Evolutionary conservation across 2,797 vertebrate species (phyloP).

Genomic region (Sebastes reedi): DNA sequence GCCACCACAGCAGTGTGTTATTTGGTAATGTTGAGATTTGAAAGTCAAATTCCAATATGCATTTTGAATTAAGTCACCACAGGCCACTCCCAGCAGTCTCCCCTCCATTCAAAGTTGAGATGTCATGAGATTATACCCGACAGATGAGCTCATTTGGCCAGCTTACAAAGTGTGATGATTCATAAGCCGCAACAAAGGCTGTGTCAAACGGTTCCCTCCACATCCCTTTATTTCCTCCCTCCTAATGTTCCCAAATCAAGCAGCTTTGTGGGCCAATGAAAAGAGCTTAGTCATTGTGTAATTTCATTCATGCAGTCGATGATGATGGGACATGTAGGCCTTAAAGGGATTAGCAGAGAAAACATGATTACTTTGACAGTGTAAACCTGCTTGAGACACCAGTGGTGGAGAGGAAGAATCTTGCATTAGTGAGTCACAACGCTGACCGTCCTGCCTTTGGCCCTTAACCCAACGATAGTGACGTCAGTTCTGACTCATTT

Average conservation of each 20-base stretch:
- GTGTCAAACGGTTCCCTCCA: constrained; percentile 43
- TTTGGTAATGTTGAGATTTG: not conserved
- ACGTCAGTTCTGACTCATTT: not conserved
- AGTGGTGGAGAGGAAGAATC: not conserved
- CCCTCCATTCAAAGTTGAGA: constrained; percentile 33
- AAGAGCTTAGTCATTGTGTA: constrained; percentile 73
- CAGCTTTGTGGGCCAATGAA: constrained; percentile 61
- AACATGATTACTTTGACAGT: constrained; percentile 64
- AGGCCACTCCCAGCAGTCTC: not conserved
- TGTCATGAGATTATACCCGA: constrained; percentile 37
- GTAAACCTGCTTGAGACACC: constrained; percentile 43
- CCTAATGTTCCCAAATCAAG: constrained; percentile 65
- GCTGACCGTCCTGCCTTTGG: not conserved
- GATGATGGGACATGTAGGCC: constrained; percentile 59
- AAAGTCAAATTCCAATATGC: not conserved
- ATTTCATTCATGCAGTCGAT: constrained; percentile 62
- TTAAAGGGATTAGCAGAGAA: constrained; percentile 68
- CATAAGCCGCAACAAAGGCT: constrained; percentile 55
- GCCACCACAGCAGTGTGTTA: not conserved
- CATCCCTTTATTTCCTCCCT: constrained; percentile 40
- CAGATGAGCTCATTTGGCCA: constrained; percentile 41
- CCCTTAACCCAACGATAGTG: not conserved
- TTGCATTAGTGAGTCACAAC: not conserved
- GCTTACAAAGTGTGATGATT: constrained; percentile 57
- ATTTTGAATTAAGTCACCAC: not conserved